Evolutionary conservation across 2,888 invertebrate genomes (phyloP).

Genomic region (Anticlea derivata): DNA sequence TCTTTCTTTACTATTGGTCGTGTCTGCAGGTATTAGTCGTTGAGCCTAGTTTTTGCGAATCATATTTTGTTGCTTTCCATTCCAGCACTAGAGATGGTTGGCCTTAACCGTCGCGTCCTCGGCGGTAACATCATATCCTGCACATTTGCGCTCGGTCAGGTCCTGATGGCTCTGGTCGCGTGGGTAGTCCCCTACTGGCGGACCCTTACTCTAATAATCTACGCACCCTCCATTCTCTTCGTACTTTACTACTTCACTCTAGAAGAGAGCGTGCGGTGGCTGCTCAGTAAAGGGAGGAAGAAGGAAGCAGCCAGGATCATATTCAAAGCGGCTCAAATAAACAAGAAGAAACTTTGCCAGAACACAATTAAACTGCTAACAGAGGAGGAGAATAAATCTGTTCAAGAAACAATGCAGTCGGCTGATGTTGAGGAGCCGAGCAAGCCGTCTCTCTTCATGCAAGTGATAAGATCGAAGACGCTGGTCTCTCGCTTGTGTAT

Average conservation of each 20-base stretch:
- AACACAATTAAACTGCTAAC: slow-evolving; percentile 46
- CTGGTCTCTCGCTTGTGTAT: slow-evolving; percentile 81
- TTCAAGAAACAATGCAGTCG: slow-evolving; percentile 1
- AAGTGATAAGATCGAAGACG: slow-evolving; percentile 78
- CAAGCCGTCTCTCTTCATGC: slow-evolving; percentile 46
- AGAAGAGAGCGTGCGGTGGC: slow-evolving; percentile 88
- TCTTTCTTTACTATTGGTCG: too few relatives aligned
- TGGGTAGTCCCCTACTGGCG: slow-evolving; percentile 87
- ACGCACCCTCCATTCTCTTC: slow-evolving; percentile 85
- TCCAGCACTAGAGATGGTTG: slow-evolving; percentile 88
- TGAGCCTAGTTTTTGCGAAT: neutral
- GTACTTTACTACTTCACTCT: slow-evolving; percentile 85
- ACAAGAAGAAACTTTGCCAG: slow-evolving; percentile 66
- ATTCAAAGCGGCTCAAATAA: slow-evolving; percentile 72
- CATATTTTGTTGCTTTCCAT: slow-evolving; percentile 30
- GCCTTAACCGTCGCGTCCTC: slow-evolving; percentile 85
- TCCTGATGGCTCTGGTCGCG: slow-evolving; percentile 84
- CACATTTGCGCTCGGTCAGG: slow-evolving; percentile 87
- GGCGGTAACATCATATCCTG: slow-evolving; percentile 86
- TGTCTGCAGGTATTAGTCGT: too few relatives aligned
- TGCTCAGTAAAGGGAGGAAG: slow-evolving; percentile 85
- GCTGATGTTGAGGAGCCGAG: slow-evolving; percentile 15
- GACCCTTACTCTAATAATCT: slow-evolving; percentile 83
- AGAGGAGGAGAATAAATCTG: slow-evolving; percentile 21
- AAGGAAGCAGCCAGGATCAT: slow-evolving; percentile 79